These are phyloP conservation scores for Oreohelix idahoensis DNA, from an alignment of 1,140 invertebrate species.

Conservation along the genomic window DNA sequence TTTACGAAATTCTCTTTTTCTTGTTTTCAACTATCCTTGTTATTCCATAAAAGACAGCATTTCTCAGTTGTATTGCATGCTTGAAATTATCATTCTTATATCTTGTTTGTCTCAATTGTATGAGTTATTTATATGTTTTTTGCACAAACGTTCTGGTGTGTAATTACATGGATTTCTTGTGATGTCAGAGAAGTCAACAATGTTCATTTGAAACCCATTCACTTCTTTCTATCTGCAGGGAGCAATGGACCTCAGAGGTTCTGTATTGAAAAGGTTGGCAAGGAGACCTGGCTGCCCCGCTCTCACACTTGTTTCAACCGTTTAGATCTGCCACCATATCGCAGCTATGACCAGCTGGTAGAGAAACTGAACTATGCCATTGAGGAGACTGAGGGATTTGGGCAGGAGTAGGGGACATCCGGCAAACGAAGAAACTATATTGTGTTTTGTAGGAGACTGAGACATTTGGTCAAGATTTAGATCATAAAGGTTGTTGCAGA, in stretches of 20 bases:
- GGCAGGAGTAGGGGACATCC: slow-evolving; percentile 92
- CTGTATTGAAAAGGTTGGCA: slow-evolving; percentile 99
- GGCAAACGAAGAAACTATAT: slow-evolving; percentile 95
- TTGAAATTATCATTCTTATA: no score
- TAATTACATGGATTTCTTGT: no score
- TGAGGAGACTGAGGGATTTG: slow-evolving; percentile 99
- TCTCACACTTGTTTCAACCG: slow-evolving; percentile 98
- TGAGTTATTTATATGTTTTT: no score
- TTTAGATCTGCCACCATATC: slow-evolving; percentile 94
- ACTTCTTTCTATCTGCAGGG: slow-evolving; percentile 73
- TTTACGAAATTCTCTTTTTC: no score
- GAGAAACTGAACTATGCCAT: slow-evolving; percentile 98
- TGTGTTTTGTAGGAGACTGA: slow-evolving; percentile 99
- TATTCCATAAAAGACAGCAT: no score
- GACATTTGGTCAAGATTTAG: slow-evolving; percentile 89
- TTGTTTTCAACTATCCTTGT: no score
- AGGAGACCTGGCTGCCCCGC: slow-evolving; percentile 96
- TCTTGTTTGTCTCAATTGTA: no score
- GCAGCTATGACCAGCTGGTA: slow-evolving; percentile 94
- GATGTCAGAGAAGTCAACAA: no score
- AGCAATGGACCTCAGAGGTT: slow-evolving; percentile 98
- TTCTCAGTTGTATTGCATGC: no score
- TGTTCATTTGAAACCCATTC: no score
- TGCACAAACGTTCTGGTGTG: no score
- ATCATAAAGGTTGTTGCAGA: no score